Conservation (phyloP, 1,140 invertebrate species). For the Lucilia cuprina region DNA sequence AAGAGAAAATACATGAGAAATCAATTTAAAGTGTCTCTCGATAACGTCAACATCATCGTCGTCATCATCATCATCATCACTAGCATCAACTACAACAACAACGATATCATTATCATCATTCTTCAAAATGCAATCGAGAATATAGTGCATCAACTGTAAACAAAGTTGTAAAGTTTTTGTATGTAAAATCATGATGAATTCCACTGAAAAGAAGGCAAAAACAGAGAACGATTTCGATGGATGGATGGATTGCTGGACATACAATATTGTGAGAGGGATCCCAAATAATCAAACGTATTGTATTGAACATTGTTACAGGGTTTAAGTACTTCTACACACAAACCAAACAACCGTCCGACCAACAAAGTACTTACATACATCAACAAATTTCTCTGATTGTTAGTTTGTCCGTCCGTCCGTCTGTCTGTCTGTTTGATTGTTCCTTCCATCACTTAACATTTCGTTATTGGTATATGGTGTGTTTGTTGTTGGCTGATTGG, state of each 20-base stretch:
- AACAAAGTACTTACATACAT: not conserved
- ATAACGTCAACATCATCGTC: conserved; percentile 45
- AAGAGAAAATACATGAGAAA: conserved; percentile 31
- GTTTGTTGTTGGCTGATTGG: conserved; percentile 5
- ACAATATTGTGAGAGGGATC: not conserved
- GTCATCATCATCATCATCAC: no score
- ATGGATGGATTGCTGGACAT: not conserved
- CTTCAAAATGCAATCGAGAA: conserved; percentile 20
- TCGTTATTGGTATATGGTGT: not conserved
- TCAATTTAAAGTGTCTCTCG: conserved; percentile 53
- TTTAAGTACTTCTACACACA: not conserved
- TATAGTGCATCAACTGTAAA: not conserved
- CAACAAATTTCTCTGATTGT: conserved; percentile 13
- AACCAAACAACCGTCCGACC: not conserved
- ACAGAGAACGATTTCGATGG: no score
- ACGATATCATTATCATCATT: conserved; percentile 46
- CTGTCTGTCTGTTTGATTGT: no score
- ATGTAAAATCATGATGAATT: conserved; percentile 26
- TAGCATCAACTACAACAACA: not conserved
- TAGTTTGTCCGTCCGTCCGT: not conserved
- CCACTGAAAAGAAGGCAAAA: not conserved
- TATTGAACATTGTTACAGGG: conserved; percentile 10
- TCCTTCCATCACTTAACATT: not conserved
- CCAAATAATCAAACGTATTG: not conserved
- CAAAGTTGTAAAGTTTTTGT: not conserved